These are phyloP conservation scores for Galaxea fascicularis DNA, from an alignment of 92 coral and sea anemone genomes.

Conservation along the genomic window DNA sequence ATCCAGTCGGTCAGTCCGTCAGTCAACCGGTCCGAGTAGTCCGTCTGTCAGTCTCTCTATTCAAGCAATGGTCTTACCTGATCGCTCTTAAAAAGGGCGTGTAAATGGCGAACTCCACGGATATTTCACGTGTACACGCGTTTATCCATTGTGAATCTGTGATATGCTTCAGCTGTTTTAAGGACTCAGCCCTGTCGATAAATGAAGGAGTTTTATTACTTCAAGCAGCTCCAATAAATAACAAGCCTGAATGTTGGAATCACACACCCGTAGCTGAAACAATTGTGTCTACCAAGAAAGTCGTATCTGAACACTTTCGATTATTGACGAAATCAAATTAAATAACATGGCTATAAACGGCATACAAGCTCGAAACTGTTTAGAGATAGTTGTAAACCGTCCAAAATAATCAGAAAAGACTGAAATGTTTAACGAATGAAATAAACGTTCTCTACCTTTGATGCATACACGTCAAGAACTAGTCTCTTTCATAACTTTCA, in stretches of 20 bases:
- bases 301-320: background rate
- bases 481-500: background rate
- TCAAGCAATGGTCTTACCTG: slow-evolving; percentile 49
- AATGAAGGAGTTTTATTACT: background rate
- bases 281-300: background rate
- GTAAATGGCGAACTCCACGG: slow-evolving; percentile 58
- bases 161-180: slow-evolving; percentile 37
- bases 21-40: background rate
- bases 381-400: background rate
- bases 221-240: background rate
- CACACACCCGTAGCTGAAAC: background rate
- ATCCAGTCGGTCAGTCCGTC: background rate
- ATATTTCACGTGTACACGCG: slow-evolving; percentile 57
- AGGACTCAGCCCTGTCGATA: slow-evolving; percentile 48
- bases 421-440: no score
- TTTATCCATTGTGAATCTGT: slow-evolving; percentile 35
- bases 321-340: background rate
- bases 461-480: no score
- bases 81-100: slow-evolving; percentile 56
- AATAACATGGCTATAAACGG: background rate
- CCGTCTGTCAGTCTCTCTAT: background rate
- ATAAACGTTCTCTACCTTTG: no score
- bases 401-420: background rate
- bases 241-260: background rate
- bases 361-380: no score